A percentile compares a stretch with the other conserved stretches of the same genome.
Conservation (phyloP, 2,113 vertebrate species). For the Sus scrofa region DNA sequence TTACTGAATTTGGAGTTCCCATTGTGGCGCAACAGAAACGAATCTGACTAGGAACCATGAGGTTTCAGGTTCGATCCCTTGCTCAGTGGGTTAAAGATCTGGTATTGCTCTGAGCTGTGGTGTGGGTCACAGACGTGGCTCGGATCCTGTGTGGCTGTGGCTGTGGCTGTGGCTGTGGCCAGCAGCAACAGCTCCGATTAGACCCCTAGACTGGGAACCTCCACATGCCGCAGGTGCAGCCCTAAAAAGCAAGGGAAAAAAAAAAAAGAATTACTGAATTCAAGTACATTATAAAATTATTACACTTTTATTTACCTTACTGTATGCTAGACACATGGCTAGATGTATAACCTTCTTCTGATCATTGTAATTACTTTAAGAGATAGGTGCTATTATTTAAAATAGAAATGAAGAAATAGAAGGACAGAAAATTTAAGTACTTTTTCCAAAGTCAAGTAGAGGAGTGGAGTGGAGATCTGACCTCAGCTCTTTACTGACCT, state of each 20-base stretch:
- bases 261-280: not conserved
- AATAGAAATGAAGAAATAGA: not conserved
- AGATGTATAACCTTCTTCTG: not conserved
- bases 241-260: too few species aligned
- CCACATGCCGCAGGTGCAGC: too few species aligned
- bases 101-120: too few species aligned
- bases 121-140: too few species aligned
- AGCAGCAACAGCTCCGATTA: too few species aligned
- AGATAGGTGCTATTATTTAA: constrained; percentile 22
- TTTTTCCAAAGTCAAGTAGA: not conserved
- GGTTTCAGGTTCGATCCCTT: too few species aligned
- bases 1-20: not conserved
- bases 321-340: not conserved
- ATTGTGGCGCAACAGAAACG: too few species aligned
- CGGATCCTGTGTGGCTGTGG: too few species aligned
- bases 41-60: too few species aligned
- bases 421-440: not conserved
- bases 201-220: too few species aligned
- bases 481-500: not conserved
- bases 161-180: too few species aligned
- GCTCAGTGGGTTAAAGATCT: too few species aligned
- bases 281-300: not conserved
- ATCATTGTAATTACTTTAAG: not conserved
- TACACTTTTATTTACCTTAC: not conserved
- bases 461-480: not conserved